Evolutionary conservation across 2,113 vertebrate species (phyloP), one percentile per base, ranked within the genome.

Genomic region (Acanthochromis polyacanthus): DNA sequence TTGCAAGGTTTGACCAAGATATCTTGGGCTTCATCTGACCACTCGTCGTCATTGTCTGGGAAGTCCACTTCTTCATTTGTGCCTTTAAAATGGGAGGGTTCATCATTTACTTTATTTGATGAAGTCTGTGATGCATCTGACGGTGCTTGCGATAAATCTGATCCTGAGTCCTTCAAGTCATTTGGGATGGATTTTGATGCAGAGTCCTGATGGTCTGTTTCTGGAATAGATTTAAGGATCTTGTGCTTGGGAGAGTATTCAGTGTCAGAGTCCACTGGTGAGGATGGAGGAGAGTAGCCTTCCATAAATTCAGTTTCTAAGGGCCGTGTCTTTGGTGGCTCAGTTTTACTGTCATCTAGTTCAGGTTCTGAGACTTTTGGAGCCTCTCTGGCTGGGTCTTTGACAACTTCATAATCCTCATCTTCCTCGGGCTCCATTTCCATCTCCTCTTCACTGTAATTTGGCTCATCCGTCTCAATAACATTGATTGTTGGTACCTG

Each of bases 401-500:
- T 87, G 2, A 88, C 77, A 40, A 89, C 83, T 30, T 93, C 74
- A 75, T 89, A 88, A 45, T 82, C 83, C 22, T 90, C 85, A 16
- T 85, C 90, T 50, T 91, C 85, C 2, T 92, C 89, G 60, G 81
- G 77, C 22, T 91, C 87, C 64, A 91, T 88, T 46, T 90, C 89
- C 63, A 92, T 89, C 61, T 95, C 95, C 19, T 94, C 92, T 0
- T 95, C 94, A 52, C 94, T 95, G 50, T 93, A 85, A 74, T 91
- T 92, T 25, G 93, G 95, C 45, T 96, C 95, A 7, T 94, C 94
- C 0, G 94, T 95, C 87, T 96, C 95, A 68, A 95, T 95, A 12
- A 95, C 93, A 82, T 95, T 96, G 60, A 95, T 95, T n/a, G 93
- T 94, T 8, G 95, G 95, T 43, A 95, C 95, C 68, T 90, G 91